Evolutionary conservation across 2,888 invertebrate species (phyloP), one percentile per base, ranked within the genome.

Genomic region (Hydriomena furcata): DNA sequence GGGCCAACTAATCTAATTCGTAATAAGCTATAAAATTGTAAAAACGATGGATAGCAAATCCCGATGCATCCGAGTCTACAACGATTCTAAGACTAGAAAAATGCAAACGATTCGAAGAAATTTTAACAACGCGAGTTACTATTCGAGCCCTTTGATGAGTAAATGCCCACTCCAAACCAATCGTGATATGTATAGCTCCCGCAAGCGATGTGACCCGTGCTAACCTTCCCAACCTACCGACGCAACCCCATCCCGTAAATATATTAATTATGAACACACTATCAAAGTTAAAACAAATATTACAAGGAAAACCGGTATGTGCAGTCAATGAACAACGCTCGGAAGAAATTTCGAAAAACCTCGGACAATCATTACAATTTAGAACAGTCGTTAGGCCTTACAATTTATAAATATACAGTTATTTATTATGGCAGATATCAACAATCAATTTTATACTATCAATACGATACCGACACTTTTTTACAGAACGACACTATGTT

Each of bases 401-500:
- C 76, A 69, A 79, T 76, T 78, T 82, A 84, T n/a, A 71, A 86
- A 86, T 87, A 69, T 89, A 89, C 86, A 88, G 71, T 81, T 84
- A 82, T 71, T 83, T 84, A 88, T 87, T 89, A 90, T 89, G 89
- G 89, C 89, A 89, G 84, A 88, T 87, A 84, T 88, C 82, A 87
- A 90, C 88, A 85, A 86, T 82, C 77, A 82, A 82, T 85, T 85
- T 60, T 82, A 79, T 79, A 72, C 74, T 77, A 79, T 77, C 67
- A 76, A 82, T 78, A 84, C 70, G 79, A 78, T 81, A 83, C 79
- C 72, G 84, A 79, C 81, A 76, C 73, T 84, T 80, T n/a, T 83
- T 79, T 82, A 83, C 82, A 83, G 74, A 84, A 81, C 76, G 71
- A 76, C 73, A 69, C 73, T 79, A 79, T 65, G 66, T 69, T 75